Conservation (phyloP, 2,113 vertebrate species). For the Amazona vittata region DNA sequence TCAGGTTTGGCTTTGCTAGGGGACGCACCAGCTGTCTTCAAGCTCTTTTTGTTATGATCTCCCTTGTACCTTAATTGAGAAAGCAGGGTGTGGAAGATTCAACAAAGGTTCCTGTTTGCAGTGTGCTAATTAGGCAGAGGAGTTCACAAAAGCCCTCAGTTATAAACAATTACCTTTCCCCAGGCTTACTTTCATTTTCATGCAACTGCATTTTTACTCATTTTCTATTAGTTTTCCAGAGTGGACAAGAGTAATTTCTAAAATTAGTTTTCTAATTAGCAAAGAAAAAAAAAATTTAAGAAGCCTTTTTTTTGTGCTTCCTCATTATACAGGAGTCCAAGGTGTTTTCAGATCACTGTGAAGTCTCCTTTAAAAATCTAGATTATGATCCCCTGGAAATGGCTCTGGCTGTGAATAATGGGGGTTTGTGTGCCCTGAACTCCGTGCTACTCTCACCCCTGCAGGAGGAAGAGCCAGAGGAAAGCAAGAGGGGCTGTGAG, state of each 20-base stretch:
- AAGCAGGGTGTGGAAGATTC: slow-evolving; percentile 41
- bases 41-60: slow-evolving; percentile 10
- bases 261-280: slow-evolving; percentile 38
- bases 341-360: background rate
- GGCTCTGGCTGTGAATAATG: background rate
- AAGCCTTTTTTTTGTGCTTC: background rate
- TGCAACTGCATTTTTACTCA: slow-evolving; percentile 5
- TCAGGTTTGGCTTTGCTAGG: slow-evolving; percentile 30
- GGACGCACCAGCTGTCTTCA: slow-evolving; percentile 8
- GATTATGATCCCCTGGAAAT: background rate
- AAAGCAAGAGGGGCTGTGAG: background rate
- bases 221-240: slow-evolving; percentile 25
- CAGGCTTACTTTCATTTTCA: slow-evolving; percentile 41
- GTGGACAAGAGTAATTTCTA: slow-evolving; percentile 54
- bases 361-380: background rate
- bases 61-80: slow-evolving; percentile 52
- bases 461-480: background rate
- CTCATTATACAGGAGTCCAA: background rate
- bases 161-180: slow-evolving; percentile 52
- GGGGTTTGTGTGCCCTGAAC: background rate
- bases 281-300: background rate
- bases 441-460: background rate
- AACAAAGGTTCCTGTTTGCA: slow-evolving; percentile 57
- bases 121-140: slow-evolving; percentile 53
- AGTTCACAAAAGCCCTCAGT: slow-evolving; percentile 53